Conservation (phyloP, 2,888 invertebrate genomes). For the Pheosia tremula region DNA sequence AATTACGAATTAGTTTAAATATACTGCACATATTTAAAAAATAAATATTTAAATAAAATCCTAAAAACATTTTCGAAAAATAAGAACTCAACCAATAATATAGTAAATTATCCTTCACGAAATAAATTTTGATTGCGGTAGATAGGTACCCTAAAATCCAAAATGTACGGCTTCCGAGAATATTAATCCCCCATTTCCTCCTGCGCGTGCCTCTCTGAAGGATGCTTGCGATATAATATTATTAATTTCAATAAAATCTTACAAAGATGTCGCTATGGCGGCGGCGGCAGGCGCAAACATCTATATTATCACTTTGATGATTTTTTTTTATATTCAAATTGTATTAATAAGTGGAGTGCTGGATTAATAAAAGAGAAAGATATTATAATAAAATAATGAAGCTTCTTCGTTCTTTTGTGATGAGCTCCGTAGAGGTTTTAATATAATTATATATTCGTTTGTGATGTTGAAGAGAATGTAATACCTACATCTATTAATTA, state of each 20-base stretch:
- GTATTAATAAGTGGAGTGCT: neutral
- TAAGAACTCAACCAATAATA: too few relatives aligned
- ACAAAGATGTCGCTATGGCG: constrained; percentile 1
- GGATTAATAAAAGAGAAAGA: too few relatives aligned
- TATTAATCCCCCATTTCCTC: constrained; percentile 7
- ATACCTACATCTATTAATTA: neutral
- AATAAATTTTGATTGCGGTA: neutral
- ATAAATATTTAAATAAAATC: too few relatives aligned
- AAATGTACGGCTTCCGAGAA: neutral
- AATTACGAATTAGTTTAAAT: too few relatives aligned
- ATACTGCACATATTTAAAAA: too few relatives aligned
- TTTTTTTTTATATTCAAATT: neutral
- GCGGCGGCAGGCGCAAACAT: neutral
- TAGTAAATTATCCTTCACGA: neutral
- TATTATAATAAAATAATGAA: neutral
- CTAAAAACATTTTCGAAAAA: too few relatives aligned
- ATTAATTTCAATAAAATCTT: constrained; percentile 8
- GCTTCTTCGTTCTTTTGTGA: neutral
- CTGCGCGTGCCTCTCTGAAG: neutral
- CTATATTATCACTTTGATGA: constrained; percentile 3
- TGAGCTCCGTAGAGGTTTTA: neutral
- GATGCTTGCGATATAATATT: constrained; percentile 2
- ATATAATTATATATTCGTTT: neutral
- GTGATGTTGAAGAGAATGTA: neutral
- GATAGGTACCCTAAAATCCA: neutral